These are phyloP conservation scores for Leptatherina wallacei DNA, from an alignment of 2,797 vertebrate species.

Conservation along the genomic window DNA sequence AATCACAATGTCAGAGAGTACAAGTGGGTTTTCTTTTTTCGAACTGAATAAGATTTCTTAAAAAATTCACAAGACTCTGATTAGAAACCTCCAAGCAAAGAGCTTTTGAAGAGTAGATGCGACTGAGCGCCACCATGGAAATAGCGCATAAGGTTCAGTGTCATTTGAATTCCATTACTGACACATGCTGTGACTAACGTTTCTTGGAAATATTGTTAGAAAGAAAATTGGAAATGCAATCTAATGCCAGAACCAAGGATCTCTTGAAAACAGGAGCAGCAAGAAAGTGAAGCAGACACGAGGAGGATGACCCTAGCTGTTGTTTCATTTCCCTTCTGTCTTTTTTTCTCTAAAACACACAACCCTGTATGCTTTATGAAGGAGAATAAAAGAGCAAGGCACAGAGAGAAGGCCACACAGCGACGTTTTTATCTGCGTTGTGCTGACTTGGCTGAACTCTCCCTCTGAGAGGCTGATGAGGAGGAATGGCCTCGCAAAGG, in stretches of 20 bases:
- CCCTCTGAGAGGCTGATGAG: slow-evolving; percentile 83
- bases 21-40: not conserved
- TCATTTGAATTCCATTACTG: slow-evolving; percentile 47
- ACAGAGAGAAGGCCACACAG: slow-evolving; percentile 67
- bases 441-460: slow-evolving; percentile 81
- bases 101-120: slow-evolving; percentile 28
- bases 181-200: slow-evolving; percentile 24
- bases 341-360: slow-evolving; percentile 32
- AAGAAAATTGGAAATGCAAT: slow-evolving; percentile 50
- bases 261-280: slow-evolving; percentile 37
- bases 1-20: slow-evolving; percentile 11
- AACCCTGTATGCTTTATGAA: slow-evolving; percentile 37
- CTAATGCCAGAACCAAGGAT: slow-evolving; percentile 31
- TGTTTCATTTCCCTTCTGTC: slow-evolving; percentile 25
- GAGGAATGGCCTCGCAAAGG: slow-evolving; percentile 78
- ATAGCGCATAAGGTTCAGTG: slow-evolving; percentile 15
- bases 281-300: slow-evolving; percentile 22
- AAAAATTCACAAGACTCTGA: not conserved
- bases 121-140: slow-evolving; percentile 20
- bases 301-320: slow-evolving; percentile 29
- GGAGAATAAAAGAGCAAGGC: slow-evolving; percentile 52
- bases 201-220: slow-evolving; percentile 45
- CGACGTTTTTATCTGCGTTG: slow-evolving; percentile 72
- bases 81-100: slow-evolving; percentile 22
- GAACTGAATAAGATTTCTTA: slow-evolving; percentile 10